Conservation (phyloP, 2,113 vertebrate species). For the Athene cunicularia region DNA sequence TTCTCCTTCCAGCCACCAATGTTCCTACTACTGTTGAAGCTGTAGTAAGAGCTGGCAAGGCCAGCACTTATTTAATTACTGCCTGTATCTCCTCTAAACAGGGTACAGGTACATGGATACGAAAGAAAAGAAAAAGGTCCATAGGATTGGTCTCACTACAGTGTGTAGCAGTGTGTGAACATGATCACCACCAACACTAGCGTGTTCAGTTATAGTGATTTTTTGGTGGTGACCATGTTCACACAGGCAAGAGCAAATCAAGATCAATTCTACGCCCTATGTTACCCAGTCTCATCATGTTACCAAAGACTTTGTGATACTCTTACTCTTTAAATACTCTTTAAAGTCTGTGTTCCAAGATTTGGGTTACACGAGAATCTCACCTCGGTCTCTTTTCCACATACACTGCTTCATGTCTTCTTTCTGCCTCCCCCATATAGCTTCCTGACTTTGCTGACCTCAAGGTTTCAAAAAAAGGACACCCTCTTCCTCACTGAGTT, state of each 20-base stretch:
- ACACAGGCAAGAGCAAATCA: background rate
- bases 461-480: background rate
- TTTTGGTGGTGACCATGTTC: no score
- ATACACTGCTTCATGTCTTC: background rate
- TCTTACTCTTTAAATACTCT: background rate
- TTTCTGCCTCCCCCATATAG: background rate
- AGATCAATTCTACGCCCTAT: background rate
- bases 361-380: background rate
- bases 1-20: background rate
- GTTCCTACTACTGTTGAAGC: background rate
- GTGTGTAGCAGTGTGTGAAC: background rate
- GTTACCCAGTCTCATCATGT: background rate
- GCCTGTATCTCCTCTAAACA: background rate
- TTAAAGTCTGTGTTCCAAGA: background rate
- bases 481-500: background rate
- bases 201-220: no score
- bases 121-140: background rate
- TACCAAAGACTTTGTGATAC: background rate
- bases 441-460: background rate
- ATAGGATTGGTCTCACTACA: background rate
- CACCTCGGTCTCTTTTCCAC: background rate
- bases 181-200: background rate
- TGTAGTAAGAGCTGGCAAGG: background rate
- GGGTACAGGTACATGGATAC: background rate
- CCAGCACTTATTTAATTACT: background rate